Conservation (phyloP, 2,113 vertebrate genomes). For the Gulo gulo region DNA sequence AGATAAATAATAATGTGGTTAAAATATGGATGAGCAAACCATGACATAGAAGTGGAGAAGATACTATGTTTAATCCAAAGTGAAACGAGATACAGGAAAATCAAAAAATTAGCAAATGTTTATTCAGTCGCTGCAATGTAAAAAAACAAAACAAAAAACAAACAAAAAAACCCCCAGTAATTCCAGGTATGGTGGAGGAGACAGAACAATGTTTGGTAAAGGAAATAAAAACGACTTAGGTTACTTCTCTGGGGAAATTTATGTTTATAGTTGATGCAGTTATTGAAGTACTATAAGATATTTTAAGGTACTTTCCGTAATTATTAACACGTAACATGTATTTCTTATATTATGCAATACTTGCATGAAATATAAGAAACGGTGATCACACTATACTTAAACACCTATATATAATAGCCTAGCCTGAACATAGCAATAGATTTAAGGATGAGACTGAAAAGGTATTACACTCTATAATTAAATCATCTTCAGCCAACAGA, state of each 20-base stretch:
- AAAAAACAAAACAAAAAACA: not conserved
- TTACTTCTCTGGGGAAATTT: not conserved
- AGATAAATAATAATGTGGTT: not conserved
- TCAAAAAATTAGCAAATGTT: not conserved
- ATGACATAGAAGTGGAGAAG: not conserved
- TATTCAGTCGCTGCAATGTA: not conserved
- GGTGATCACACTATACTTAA: not conserved
- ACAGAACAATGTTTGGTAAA: not conserved
- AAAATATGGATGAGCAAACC: not conserved
- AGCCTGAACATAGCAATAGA: not conserved
- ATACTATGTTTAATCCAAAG: not conserved
- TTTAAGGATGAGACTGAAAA: not conserved
- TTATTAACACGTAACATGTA: not conserved
- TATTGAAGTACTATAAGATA: not conserved
- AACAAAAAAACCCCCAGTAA: not conserved
- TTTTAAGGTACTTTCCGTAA: not conserved
- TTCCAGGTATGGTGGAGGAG: not conserved
- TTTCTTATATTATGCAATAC: conserved; percentile 14
- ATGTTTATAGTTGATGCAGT: not conserved
- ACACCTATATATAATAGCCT: not conserved
- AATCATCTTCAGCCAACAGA: not conserved
- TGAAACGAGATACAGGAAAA: not conserved
- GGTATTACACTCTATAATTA: not conserved
- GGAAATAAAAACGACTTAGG: not conserved
- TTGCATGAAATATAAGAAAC: not conserved